Base-by-base conservation (phyloP, 2,888 invertebrate genomes). In the Vannuccia rotundouncinata region DNA sequence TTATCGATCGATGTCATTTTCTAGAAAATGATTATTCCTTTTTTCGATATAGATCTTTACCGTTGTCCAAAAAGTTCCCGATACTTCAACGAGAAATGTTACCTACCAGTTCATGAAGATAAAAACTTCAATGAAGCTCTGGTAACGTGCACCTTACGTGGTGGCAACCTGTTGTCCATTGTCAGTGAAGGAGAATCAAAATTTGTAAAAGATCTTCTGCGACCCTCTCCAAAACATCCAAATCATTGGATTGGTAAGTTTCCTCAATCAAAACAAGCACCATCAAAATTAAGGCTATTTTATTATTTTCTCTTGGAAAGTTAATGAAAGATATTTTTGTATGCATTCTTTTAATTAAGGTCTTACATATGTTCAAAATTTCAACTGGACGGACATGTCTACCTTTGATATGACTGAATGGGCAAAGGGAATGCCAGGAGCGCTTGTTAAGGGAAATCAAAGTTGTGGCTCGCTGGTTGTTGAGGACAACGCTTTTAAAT, bases 51-150 rank as follows among this genome's bases (percentile, higher is more conserved):
- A 79, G 79, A 29, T 78, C 59, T 77, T 17, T 75, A 79, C 60
- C 79, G 79, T 17, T 79, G 79, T 10, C 79, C 79, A 78, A 0
- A 22, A 0, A 78, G 25, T 13, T 73, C 79, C 1, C 10, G 76
- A 27, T 79, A 79, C 22, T 79, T 79, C 27, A 79, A 79, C 29
- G 79, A 76, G 17, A 79, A 79, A 17, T 79, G 79, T 10, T 79
- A 79, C 29, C 31, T 22, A 29, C 27, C 77, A 22, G n/a, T 78
- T 22, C 13, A 25, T 0, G 29, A 73, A 2, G 28, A 27, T 5
- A 1, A 75, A n/a, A 75, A 25, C 25, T 27, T 75, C 27, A 31
- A 31, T 1, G 2, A n/a, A 1, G 28, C 66, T 5, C 17, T 25
- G 10, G 1, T n/a, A 0, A 29, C 13, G 22, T 79, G 79, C 59